Percentiles rank a stretch among this genome's conserved stretches.
phyloP scores from a whole-genome alignment of 2,888 invertebrate genomes.

The Teinopalpus imperialis region DNA sequence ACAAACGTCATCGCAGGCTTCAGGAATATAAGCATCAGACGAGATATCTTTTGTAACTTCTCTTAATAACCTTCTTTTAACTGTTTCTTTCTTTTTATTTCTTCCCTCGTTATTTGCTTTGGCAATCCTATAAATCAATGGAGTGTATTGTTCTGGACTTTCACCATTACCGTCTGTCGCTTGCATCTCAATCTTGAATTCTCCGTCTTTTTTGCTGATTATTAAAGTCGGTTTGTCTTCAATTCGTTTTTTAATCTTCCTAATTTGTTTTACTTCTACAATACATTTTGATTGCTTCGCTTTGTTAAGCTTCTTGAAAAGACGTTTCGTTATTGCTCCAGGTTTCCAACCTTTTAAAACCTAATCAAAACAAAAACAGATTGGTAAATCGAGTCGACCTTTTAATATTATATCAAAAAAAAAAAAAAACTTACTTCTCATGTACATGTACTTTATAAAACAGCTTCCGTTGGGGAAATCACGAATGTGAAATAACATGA shows the following conservation, averaged over 20 bases:
- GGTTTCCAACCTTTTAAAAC: conserved; percentile 63
- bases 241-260: conserved; percentile 46
- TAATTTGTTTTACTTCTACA: conserved; percentile 37
- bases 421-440: conserved; percentile 35
- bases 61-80: conserved; percentile 40
- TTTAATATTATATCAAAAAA: conserved; percentile 29
- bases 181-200: conserved; percentile 62
- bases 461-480: not conserved
- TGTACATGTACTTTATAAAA: conserved; percentile 17
- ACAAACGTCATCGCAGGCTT: conserved; percentile 54
- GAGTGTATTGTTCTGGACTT: conserved; percentile 40
- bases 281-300: conserved; percentile 43
- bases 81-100: conserved; percentile 41
- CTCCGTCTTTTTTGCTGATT: conserved; percentile 56
- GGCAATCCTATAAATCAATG: conserved; percentile 57
- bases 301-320: conserved; percentile 52
- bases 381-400: no score
- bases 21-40: conserved; percentile 51
- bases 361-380: conserved; percentile 39
- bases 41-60: conserved; percentile 44
- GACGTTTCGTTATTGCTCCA: conserved; percentile 62
- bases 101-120: conserved; percentile 48
- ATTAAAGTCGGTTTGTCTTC: conserved; percentile 58
- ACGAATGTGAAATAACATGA: conserved; percentile 19
- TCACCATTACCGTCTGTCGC: conserved; percentile 36